These are phyloP conservation scores for Papilio gigon DNA, from an alignment of 2,888 invertebrate species.

Conservation along the genomic window DNA sequence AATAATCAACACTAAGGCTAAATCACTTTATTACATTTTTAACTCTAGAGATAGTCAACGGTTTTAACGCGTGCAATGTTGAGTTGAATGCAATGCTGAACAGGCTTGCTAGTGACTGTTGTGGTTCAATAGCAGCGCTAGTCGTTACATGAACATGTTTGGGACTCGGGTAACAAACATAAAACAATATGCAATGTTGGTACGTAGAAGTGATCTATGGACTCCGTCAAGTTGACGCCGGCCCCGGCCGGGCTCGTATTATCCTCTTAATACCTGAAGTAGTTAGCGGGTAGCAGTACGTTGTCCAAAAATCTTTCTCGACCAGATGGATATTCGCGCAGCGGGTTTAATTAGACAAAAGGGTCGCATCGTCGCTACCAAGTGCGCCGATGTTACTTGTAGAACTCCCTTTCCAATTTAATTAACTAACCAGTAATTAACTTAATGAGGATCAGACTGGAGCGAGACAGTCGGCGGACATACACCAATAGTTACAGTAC, in stretches of 20 bases:
- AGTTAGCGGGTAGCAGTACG: not conserved
- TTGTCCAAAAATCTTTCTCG: not conserved
- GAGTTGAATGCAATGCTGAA: too few species aligned
- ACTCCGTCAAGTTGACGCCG: too few species aligned
- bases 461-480: conserved; percentile 6
- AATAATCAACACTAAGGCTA: too few species aligned
- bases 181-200: too few species aligned
- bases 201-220: too few species aligned
- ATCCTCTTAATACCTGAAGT: not conserved
- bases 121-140: too few species aligned
- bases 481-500: not conserved
- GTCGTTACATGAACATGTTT: too few species aligned
- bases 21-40: too few species aligned
- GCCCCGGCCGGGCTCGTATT: not conserved
- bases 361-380: conserved; percentile 5
- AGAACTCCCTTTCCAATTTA: conserved; percentile 19
- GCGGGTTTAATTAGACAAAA: conserved; percentile 17
- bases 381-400: conserved; percentile 11
- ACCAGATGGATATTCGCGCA: not conserved
- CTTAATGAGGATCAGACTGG: conserved; percentile 13
- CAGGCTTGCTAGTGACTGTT: too few species aligned
- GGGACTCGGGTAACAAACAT: too few species aligned
- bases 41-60: too few species aligned
- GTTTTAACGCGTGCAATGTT: too few species aligned
- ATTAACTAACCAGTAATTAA: conserved; percentile 18